Conservation (phyloP, 2,888 invertebrate species). For the Drosophila recens region DNA sequence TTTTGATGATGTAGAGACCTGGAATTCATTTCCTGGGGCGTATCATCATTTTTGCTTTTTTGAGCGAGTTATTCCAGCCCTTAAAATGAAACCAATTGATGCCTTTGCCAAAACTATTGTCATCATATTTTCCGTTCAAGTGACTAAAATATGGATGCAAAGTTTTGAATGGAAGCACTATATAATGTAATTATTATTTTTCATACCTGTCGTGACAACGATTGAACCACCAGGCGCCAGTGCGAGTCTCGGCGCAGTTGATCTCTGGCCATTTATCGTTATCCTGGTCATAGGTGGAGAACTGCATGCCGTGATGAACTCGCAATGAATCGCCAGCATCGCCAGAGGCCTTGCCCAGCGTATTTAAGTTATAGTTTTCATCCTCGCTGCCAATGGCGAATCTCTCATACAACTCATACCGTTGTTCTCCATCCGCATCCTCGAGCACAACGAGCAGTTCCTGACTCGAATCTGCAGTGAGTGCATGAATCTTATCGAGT, state of each 20-base stretch:
- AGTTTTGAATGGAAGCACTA: neutral
- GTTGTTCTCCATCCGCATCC: neutral
- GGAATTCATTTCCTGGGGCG: constrained; percentile 20
- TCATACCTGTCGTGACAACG: neutral
- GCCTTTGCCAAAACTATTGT: constrained; percentile 31
- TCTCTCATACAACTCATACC: neutral
- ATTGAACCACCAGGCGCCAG: constrained; percentile 9
- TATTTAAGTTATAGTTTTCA: neutral
- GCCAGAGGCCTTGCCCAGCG: constrained; percentile 1
- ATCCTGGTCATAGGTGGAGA: constrained; percentile 2
- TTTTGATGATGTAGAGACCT: neutral
- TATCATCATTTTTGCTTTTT: constrained; percentile 45
- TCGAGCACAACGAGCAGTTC: constrained; percentile 6
- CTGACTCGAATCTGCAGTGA: neutral
- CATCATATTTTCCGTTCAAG: constrained; percentile 42
- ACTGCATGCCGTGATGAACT: neutral
- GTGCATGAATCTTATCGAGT: constrained; percentile 2
- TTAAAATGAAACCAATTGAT: constrained; percentile 38
- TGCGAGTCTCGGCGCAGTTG: neutral
- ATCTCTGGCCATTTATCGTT: neutral
- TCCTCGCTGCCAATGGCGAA: constrained; percentile 4
- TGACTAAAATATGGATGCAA: constrained; percentile 12
- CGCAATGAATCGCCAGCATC: neutral
- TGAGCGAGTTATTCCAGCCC: constrained; percentile 37
- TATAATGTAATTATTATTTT: neutral